Conservation (phyloP, 2,888 invertebrate genomes). For the Eristalinus sepulchralis region DNA sequence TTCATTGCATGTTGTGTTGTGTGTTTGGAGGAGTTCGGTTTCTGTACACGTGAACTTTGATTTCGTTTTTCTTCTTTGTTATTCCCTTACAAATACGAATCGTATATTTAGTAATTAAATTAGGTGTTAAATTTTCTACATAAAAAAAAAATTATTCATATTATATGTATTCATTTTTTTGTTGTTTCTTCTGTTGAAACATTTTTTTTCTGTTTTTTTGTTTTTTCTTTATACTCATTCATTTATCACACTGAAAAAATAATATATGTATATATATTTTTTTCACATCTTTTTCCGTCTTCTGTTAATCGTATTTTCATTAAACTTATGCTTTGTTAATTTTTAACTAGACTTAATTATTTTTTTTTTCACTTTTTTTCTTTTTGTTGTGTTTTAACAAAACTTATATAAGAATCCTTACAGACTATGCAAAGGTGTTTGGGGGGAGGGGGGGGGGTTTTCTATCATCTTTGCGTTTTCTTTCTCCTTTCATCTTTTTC, state of each 20-base stretch:
- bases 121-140: conserved; percentile 46
- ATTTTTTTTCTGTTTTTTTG: conserved; percentile 33
- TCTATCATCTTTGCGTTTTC: neutral
- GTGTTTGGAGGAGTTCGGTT: neutral
- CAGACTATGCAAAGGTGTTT: conserved; percentile 28
- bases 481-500: no score
- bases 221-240: conserved; percentile 40
- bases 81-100: neutral
- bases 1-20: neutral
- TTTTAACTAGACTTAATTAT: conserved; percentile 22
- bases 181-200: neutral
- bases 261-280: conserved; percentile 55
- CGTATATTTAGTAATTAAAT: conserved; percentile 24
- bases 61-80: neutral
- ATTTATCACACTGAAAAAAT: conserved; percentile 66
- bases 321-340: conserved; percentile 33
- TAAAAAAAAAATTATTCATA: conserved; percentile 33
- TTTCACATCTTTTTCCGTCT: conserved; percentile 38
- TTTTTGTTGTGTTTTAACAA: conserved; percentile 31
- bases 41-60: conserved; percentile 15
- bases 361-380: conserved; percentile 31
- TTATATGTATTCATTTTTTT: conserved; percentile 31
- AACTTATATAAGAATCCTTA: conserved; percentile 60
- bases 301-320: conserved; percentile 24
- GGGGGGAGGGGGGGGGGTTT: no score